Evolutionary conservation across 2,797 vertebrate species (phyloP).

Genomic region (Jordanella pulchra): DNA sequence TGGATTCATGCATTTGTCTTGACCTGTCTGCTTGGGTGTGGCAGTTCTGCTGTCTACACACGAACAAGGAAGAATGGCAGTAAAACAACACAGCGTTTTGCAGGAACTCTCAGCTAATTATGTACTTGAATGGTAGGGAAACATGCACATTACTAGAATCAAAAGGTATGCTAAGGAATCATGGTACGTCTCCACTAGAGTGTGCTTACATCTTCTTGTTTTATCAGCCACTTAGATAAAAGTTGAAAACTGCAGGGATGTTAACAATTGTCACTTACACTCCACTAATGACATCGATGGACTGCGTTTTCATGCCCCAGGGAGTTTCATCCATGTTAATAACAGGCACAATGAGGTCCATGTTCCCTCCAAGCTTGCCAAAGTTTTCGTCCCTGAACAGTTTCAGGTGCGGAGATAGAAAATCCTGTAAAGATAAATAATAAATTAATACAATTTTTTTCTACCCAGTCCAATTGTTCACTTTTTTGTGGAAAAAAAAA

Average conservation of each 20-base stretch:
- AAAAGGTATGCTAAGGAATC: neutral
- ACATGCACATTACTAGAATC: neutral
- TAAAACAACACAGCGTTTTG: constrained; percentile 3
- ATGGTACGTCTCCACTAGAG: neutral
- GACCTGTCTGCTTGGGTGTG: constrained; percentile 61
- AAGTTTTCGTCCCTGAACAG: constrained; percentile 90
- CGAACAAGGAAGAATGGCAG: neutral
- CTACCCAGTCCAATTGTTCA: too few relatives aligned
- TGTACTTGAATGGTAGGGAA: neutral
- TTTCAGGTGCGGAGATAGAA: constrained; percentile 86
- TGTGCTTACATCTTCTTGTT: neutral
- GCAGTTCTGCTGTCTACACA: constrained; percentile 24
- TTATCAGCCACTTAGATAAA: neutral
- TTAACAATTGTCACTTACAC: constrained; percentile 82
- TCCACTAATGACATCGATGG: constrained; percentile 88
- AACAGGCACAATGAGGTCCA: constrained; percentile 86
- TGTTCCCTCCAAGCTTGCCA: constrained; percentile 81
- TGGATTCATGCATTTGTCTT: constrained; percentile 43
- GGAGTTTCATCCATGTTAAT: constrained; percentile 86
- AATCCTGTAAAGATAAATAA: constrained; percentile 78
- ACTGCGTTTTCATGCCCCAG: constrained; percentile 87
- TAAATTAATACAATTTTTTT: too few relatives aligned
- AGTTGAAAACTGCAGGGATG: neutral
- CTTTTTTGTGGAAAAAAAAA: too few relatives aligned
- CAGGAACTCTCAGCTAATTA: constrained; percentile 11